These are phyloP conservation scores for Nematopogon swammerdamellus DNA, from an alignment of 2,888 invertebrate genomes.

Conservation along the genomic window DNA sequence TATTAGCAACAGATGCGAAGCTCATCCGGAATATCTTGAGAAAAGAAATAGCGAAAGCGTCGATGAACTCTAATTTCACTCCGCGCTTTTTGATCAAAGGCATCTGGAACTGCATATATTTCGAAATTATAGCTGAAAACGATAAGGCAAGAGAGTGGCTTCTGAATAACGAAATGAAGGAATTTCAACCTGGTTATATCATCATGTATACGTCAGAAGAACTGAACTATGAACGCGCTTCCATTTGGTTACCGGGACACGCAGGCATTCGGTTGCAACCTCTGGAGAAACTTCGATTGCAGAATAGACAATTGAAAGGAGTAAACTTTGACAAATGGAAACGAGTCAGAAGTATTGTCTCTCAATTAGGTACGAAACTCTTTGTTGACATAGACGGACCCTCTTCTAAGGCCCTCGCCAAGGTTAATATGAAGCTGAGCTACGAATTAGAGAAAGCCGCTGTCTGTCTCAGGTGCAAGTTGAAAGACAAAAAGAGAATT, in stretches of 20 bases:
- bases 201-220: slow-evolving; percentile 39
- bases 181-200: slow-evolving; percentile 26
- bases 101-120: slow-evolving; percentile 26
- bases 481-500: background rate
- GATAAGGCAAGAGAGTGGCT: slow-evolving; percentile 32
- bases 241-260: slow-evolving; percentile 43
- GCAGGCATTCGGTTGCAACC: slow-evolving; percentile 28
- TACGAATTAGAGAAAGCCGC: slow-evolving; percentile 42
- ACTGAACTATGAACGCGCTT: slow-evolving; percentile 41
- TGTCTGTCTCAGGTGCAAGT: slow-evolving; percentile 26
- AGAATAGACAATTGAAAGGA: slow-evolving; percentile 28
- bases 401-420: slow-evolving; percentile 32
- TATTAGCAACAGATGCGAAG: slow-evolving; percentile 22
- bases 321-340: slow-evolving; percentile 40
- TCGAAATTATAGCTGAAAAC: slow-evolving; percentile 31
- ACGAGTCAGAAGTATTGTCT: slow-evolving; percentile 34
- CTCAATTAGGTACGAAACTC: slow-evolving; percentile 30
- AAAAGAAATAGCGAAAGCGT: slow-evolving; percentile 23
- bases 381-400: slow-evolving; percentile 45
- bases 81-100: slow-evolving; percentile 35
- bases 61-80: slow-evolving; percentile 25
- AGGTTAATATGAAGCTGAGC: slow-evolving; percentile 32
- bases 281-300: slow-evolving; percentile 31
- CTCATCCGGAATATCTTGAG: slow-evolving; percentile 28
- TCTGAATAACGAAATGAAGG: slow-evolving; percentile 27